Evolutionary conservation across 2,113 vertebrate genomes (phyloP).

Genomic region (Python bivittatus): DNA sequence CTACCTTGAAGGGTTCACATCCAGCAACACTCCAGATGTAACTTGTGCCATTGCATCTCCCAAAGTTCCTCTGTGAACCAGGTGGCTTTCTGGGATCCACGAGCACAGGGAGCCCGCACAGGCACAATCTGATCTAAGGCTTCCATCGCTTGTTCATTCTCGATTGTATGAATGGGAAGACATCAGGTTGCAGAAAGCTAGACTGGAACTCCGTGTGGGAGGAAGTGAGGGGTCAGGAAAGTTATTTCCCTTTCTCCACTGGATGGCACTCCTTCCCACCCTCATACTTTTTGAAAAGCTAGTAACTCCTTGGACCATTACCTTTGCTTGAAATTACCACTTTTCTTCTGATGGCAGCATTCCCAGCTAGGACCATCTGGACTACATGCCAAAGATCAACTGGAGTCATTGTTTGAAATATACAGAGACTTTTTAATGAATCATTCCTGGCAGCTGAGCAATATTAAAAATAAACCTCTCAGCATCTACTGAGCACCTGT

Average conservation of each 20-base stretch:
- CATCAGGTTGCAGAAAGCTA: background rate
- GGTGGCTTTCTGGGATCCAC: too few relatives aligned
- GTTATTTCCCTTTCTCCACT: background rate
- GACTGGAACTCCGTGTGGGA: background rate
- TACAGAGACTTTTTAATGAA: conserved; percentile 37
- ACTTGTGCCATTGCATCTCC: too few relatives aligned
- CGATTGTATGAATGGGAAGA: background rate
- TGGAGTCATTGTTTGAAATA: conserved; percentile 23
- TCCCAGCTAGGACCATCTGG: background rate
- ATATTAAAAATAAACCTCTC: conserved; percentile 54
- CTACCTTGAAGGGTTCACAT: too few relatives aligned
- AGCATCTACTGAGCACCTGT: conserved; percentile 57
- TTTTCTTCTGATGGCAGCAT: conserved; percentile 4
- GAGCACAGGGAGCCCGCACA: too few relatives aligned
- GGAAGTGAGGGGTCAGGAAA: background rate
- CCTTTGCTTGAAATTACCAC: background rate
- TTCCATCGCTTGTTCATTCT: too few relatives aligned
- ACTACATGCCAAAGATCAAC: conserved; percentile 10
- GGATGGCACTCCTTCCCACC: background rate
- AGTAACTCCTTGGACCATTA: background rate
- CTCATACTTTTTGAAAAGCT: background rate
- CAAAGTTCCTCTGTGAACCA: too few relatives aligned
- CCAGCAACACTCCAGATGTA: too few relatives aligned
- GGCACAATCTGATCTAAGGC: too few relatives aligned
- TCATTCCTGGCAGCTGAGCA: conserved; percentile 49